phyloP scores from a whole-genome alignment of 2,797 vertebrate genomes.

The Tolypeutes matacus region DNA sequence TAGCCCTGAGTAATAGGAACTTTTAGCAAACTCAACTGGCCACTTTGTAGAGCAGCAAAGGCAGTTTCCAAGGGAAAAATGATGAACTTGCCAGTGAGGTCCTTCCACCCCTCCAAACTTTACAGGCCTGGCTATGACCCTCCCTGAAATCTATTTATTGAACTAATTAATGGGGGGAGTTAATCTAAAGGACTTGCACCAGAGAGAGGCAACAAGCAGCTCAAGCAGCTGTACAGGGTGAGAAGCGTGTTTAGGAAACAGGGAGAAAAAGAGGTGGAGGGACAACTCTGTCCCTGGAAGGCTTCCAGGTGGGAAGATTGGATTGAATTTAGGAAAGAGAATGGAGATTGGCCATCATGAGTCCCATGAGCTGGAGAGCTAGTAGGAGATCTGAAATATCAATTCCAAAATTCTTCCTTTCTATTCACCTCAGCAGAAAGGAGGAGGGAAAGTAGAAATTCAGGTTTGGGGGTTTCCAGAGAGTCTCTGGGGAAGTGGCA shows the following conservation, averaged over 20 bases:
- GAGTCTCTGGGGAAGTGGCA: background rate
- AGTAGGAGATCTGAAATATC: background rate
- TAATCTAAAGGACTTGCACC: conserved; percentile 76
- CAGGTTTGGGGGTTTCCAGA: background rate
- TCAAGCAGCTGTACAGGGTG: background rate
- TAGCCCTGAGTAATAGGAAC: conserved; percentile 85
- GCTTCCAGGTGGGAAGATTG: conserved; percentile 61
- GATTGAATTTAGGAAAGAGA: conserved; percentile 41
- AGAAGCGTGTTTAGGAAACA: background rate
- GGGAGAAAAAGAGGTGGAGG: background rate
- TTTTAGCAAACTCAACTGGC: conserved; percentile 80
- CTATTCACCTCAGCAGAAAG: background rate
- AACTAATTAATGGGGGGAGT: conserved; percentile 83
- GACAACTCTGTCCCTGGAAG: conserved; percentile 74
- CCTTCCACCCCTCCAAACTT: conserved; percentile 73
- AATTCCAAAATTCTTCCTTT: background rate
- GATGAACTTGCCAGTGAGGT: conserved; percentile 77
- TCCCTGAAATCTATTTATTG: conserved; percentile 82
- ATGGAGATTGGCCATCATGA: background rate
- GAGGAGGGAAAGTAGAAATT: background rate
- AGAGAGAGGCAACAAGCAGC: conserved; percentile 71
- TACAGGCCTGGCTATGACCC: conserved; percentile 80
- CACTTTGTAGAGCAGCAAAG: conserved; percentile 71
- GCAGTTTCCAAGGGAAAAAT: conserved; percentile 81
- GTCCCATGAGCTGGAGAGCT: background rate